Percentiles rank a stretch among this genome's conserved stretches.
Conservation (phyloP, 2,797 vertebrate species). For the Karalla daura region DNA sequence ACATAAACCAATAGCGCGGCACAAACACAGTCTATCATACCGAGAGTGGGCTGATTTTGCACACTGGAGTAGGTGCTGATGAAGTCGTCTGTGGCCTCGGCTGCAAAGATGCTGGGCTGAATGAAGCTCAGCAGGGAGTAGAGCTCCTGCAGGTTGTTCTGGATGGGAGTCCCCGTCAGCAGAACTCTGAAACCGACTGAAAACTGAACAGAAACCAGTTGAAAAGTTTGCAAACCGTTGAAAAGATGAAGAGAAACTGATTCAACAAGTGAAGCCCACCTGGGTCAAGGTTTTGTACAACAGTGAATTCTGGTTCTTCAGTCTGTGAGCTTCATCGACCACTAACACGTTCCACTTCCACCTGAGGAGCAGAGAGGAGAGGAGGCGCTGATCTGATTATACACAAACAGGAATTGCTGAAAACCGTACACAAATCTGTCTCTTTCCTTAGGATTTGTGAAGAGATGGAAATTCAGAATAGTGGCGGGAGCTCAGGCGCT, state of each 20-base stretch:
- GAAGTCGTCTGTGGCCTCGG: slow-evolving; percentile 82
- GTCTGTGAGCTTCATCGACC: slow-evolving; percentile 94
- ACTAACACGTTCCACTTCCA: slow-evolving; percentile 86
- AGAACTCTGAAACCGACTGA: slow-evolving; percentile 87
- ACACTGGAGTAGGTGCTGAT: slow-evolving; percentile 81
- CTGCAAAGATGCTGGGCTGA: slow-evolving; percentile 87
- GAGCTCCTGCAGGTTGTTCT: slow-evolving; percentile 93
- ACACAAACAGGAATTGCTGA: neutral
- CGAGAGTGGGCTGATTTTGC: slow-evolving; percentile 80
- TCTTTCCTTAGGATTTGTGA: neutral
- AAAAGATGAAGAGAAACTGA: too few species aligned
- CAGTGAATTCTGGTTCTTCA: slow-evolving; percentile 92
- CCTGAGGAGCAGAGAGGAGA: slow-evolving; percentile 57
- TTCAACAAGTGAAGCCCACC: slow-evolving; percentile 73
- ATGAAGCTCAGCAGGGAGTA: slow-evolving; percentile 92
- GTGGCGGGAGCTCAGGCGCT: too few species aligned
- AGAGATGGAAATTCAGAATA: too few species aligned
- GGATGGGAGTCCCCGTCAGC: slow-evolving; percentile 94
- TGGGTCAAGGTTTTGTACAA: slow-evolving; percentile 87
- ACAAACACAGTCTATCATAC: slow-evolving; percentile 76
- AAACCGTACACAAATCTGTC: neutral
- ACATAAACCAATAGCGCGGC: neutral
- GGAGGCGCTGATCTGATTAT: neutral
- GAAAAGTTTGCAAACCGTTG: too few species aligned
- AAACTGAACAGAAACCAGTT: slow-evolving; percentile 82